Evolutionary conservation across 2,888 invertebrate genomes (phyloP).

Genomic region (Tinea trinotella): DNA sequence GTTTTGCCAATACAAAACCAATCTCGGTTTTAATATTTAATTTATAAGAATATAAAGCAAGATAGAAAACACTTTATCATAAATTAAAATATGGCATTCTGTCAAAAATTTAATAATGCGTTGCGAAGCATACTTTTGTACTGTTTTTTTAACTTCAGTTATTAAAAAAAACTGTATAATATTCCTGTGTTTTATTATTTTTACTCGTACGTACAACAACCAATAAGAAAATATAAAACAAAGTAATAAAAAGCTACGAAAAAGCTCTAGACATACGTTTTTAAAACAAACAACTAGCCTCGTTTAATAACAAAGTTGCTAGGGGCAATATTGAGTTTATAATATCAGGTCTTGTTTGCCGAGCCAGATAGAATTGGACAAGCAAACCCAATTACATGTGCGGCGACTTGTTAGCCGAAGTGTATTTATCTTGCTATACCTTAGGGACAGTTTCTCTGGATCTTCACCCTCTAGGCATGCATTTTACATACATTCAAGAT

Average conservation of each 20-base stretch:
- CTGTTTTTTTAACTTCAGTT: too few species aligned
- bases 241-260: not conserved
- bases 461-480: conserved; percentile 4
- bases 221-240: too few species aligned
- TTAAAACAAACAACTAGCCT: conserved; percentile 7
- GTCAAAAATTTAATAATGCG: too few species aligned
- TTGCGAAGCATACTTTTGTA: too few species aligned
- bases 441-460: not conserved
- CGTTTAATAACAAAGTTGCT: conserved; percentile 11
- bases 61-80: too few species aligned
- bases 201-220: too few species aligned
- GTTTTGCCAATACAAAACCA: too few species aligned
- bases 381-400: conserved; percentile 18
- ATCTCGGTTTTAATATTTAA: too few species aligned
- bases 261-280: not conserved
- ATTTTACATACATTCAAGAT: conserved; percentile 13
- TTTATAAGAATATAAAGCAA: too few species aligned
- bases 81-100: too few species aligned
- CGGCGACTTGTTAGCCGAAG: conserved; percentile 19
- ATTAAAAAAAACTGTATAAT: too few species aligned
- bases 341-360: conserved; percentile 11
- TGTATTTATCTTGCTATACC: conserved; percentile 18
- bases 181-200: too few species aligned
- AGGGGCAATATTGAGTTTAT: conserved; percentile 12
- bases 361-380: conserved; percentile 15